Evolutionary conservation across 2,888 invertebrate species (phyloP), one percentile per base, ranked within the genome.

Genomic region (Caenorhabditis uteleia): DNA sequence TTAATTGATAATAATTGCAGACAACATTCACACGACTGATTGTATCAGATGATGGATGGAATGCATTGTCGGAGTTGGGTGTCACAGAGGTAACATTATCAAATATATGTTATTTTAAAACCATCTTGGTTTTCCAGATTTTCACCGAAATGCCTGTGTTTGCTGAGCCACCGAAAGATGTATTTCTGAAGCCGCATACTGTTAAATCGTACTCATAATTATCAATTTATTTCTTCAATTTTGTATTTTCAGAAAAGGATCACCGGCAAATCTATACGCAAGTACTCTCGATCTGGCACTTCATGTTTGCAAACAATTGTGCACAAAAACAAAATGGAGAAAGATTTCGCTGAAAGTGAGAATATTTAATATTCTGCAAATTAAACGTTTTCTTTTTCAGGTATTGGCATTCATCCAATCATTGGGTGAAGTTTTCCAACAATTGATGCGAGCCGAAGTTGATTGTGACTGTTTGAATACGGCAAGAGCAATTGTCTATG

Each of bases 251-350:
- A 73, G 73, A 48, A 51, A 57, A 40, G 70, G 62, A 16, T 51
- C 67, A 2, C 2, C 53, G 2, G 51, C 70, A 1, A 33, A 62
- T 25, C 40, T 42, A 2, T 75, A 65, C 47, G 67, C 62, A 0
- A 55, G 51, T 27, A 56, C 67, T 7, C 34, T 73, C 16, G 58
- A 64, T 38, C 56, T 69, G 20, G 61, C 57, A 0, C 49, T 73
- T n/a, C 68, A 70, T 34, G 36, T 70, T 18, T 72, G 72, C 45
- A 48, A 61, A 20, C 54, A 70, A 34, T 25, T 75, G 46, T 70
- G 70, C 49, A 57, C 70, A 1, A 68, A 70, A 38, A 64, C 62
- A 12, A 73, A 62, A 53, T 75, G 75, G 75, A 75, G 69, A 55
- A 57, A 55, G 26, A 46, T 70, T 34, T 66, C 70, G 8, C 36